phyloP scores from a whole-genome alignment of 2,888 invertebrate genomes.

The Pheosia gnoma region DNA sequence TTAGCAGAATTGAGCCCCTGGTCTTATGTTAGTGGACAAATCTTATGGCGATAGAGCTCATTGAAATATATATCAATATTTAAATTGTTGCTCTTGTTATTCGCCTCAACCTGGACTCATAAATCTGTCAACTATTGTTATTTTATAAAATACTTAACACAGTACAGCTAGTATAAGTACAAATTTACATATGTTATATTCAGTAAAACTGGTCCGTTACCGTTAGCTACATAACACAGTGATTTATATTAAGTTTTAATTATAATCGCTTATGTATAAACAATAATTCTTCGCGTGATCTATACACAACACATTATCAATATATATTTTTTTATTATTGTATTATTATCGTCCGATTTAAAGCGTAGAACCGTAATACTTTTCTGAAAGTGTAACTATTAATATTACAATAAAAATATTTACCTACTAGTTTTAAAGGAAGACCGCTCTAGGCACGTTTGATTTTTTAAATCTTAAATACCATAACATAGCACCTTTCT shows the following conservation, averaged over 20 bases:
- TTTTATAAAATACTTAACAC: constrained; percentile 32
- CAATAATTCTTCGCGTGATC: constrained; percentile 52
- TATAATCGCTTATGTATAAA: constrained; percentile 26
- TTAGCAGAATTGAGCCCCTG: no score
- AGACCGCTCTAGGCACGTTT: constrained; percentile 67
- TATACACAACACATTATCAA: constrained; percentile 43
- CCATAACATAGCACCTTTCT: constrained; percentile 60
- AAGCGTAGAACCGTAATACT: constrained; percentile 81
- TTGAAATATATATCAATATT: no score
- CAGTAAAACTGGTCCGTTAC: constrained; percentile 43
- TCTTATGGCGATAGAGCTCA: constrained; percentile 16
- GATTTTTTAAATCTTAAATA: constrained; percentile 39
- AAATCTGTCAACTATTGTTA: constrained; percentile 17
- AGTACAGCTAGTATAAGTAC: constrained; percentile 31
- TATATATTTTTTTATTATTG: constrained; percentile 39
- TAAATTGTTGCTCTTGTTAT: no score
- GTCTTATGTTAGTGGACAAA: constrained; percentile 21
- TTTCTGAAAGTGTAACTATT: constrained; percentile 53
- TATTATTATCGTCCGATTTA: constrained; percentile 71
- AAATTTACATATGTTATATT: constrained; percentile 36
- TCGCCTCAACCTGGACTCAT: no score
- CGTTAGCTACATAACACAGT: constrained; percentile 55
- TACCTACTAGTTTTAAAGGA: constrained; percentile 54
- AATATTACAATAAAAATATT: constrained; percentile 45
- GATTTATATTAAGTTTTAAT: constrained; percentile 28